Percentiles rank a stretch among this genome's conserved stretches.
Evolutionary conservation across 2,888 invertebrate species (phyloP).

Genomic region (Coelinius sp.): DNA sequence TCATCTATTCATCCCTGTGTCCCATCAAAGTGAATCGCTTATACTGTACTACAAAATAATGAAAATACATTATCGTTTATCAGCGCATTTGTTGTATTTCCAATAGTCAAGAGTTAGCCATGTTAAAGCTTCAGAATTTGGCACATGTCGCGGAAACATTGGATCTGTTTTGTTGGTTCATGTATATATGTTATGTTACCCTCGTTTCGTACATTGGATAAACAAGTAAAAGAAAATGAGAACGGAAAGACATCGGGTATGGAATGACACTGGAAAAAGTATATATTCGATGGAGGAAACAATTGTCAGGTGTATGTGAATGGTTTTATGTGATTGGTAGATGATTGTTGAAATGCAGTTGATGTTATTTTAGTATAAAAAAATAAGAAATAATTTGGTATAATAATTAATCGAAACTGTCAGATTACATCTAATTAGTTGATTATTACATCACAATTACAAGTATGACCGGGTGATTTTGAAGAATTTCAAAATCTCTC

Average conservation of each 20-base stretch:
- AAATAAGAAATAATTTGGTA: too few relatives aligned
- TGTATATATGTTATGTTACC: constrained; percentile 16
- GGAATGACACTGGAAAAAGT: constrained; percentile 11
- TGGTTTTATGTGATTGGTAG: neutral
- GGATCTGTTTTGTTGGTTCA: constrained; percentile 20
- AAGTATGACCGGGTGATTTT: too few relatives aligned
- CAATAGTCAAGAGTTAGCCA: constrained; percentile 38
- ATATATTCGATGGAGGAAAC: neutral
- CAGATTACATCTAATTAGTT: too few relatives aligned
- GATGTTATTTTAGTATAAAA: neutral
- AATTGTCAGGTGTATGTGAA: neutral
- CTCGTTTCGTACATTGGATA: constrained; percentile 16
- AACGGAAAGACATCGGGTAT: constrained; percentile 12
- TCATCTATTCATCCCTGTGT: neutral
- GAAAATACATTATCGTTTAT: constrained; percentile 2
- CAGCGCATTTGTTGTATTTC: constrained; percentile 24
- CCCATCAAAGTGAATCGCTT: neutral
- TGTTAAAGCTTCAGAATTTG: constrained; percentile 31
- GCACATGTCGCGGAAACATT: constrained; percentile 30
- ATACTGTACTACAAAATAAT: neutral
- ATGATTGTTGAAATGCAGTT: neutral
- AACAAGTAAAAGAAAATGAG: constrained; percentile 9
- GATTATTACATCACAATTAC: too few relatives aligned
- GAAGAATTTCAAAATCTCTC: too few relatives aligned
- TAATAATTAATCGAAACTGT: too few relatives aligned